phyloP scores from a whole-genome alignment of 2,113 vertebrate genomes.

The Tetrax tetrax region DNA sequence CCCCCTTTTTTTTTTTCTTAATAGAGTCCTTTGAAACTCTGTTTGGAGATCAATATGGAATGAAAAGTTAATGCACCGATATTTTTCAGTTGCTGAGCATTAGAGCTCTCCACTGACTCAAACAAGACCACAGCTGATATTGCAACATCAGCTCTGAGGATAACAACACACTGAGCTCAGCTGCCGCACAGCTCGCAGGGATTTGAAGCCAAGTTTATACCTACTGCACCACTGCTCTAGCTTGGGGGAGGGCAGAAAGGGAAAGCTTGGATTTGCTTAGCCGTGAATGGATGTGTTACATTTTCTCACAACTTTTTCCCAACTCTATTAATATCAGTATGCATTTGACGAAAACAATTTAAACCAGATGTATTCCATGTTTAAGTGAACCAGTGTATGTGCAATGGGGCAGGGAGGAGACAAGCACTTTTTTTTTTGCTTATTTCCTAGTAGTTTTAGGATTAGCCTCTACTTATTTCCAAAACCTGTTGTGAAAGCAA shows the following conservation, averaged over 20 bases:
- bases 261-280: neutral
- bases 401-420: neutral
- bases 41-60: conserved; percentile 33
- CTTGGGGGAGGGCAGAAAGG: neutral
- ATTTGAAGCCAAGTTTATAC: neutral
- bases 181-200: fast-evolving
- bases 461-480: neutral
- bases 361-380: neutral
- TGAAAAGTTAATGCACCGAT: neutral
- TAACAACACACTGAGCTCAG: neutral
- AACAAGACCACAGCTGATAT: neutral
- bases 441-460: neutral
- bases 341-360: neutral
- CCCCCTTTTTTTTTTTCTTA: neutral
- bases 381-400: neutral
- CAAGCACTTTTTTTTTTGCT: neutral
- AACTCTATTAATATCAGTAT: neutral
- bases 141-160: conserved; percentile 6
- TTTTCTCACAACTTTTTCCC: neutral
- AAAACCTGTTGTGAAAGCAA: neutral
- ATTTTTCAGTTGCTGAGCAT: conserved; percentile 24
- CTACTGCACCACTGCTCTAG: neutral
- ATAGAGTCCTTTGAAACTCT: conserved; percentile 20
- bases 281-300: neutral
- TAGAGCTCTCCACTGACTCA: neutral